Percentiles rank a stretch among this genome's conserved stretches.
Conservation (phyloP, 2,113 vertebrate genomes). For the Alaudala cheleensis region DNA sequence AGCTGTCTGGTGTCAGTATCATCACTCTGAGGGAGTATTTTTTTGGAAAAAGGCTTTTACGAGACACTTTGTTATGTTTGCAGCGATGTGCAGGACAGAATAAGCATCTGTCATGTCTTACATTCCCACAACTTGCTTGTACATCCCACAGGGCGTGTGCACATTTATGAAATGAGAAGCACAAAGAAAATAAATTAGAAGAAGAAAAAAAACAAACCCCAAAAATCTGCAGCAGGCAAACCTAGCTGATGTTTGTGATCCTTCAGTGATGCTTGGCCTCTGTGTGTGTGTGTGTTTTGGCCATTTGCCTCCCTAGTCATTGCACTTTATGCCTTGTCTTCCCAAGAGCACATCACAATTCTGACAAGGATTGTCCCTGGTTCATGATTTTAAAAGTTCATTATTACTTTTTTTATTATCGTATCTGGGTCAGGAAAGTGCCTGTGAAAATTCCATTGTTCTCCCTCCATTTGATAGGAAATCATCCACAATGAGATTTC, state of each 20-base stretch:
- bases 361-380: background rate
- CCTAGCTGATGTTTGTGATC: background rate
- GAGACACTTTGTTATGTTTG: rapidly evolving
- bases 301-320: background rate
- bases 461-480: background rate
- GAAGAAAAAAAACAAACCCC: background rate
- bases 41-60: background rate
- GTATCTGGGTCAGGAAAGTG: background rate
- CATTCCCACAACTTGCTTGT: background rate
- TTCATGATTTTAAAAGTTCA: background rate
- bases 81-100: background rate
- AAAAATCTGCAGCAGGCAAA: background rate
- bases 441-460: background rate
- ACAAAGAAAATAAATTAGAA: background rate
- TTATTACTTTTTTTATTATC: background rate
- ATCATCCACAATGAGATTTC: rapidly evolving
- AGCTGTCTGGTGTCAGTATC: background rate
- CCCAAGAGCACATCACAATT: background rate
- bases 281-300: background rate
- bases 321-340: background rate
- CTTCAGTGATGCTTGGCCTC: background rate
- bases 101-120: background rate
- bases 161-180: background rate
- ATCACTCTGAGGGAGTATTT: background rate
- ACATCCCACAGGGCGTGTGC: background rate